Conservation (phyloP, 2,797 vertebrate genomes). For the Basileuterus tristriatus region DNA sequence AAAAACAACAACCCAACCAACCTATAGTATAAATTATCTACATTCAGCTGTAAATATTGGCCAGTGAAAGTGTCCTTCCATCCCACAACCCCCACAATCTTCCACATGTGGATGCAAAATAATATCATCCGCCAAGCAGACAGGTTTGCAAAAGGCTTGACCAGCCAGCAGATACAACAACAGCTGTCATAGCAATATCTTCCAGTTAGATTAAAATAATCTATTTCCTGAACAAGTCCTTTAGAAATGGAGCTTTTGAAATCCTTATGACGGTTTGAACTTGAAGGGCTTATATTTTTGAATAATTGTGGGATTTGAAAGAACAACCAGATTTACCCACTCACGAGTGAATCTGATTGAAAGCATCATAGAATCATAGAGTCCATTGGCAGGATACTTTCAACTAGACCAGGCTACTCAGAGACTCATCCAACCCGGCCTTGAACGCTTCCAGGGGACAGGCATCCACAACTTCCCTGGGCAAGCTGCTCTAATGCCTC, state of each 20-base stretch:
- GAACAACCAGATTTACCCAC: background rate
- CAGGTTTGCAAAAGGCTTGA: background rate
- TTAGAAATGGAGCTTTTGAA: background rate
- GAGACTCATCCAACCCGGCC: background rate
- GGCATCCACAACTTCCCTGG: background rate
- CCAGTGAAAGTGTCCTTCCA: background rate
- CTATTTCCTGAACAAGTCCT: background rate
- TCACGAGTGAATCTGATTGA: background rate
- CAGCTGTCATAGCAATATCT: background rate
- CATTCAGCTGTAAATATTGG: background rate
- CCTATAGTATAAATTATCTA: background rate
- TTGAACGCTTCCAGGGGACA: background rate
- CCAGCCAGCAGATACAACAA: background rate
- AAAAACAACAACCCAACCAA: rapidly evolving
- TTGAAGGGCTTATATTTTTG: background rate
- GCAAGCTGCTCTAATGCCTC: background rate
- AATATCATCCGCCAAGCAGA: background rate
- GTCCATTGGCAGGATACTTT: background rate
- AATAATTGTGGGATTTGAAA: background rate
- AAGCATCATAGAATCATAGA: background rate
- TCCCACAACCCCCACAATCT: background rate
- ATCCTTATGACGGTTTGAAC: background rate
- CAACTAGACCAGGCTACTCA: background rate
- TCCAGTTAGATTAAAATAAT: background rate
- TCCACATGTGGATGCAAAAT: background rate